Evolutionary conservation across 1,140 invertebrate species (phyloP).

Genomic region (Apocrypta bakeri): DNA sequence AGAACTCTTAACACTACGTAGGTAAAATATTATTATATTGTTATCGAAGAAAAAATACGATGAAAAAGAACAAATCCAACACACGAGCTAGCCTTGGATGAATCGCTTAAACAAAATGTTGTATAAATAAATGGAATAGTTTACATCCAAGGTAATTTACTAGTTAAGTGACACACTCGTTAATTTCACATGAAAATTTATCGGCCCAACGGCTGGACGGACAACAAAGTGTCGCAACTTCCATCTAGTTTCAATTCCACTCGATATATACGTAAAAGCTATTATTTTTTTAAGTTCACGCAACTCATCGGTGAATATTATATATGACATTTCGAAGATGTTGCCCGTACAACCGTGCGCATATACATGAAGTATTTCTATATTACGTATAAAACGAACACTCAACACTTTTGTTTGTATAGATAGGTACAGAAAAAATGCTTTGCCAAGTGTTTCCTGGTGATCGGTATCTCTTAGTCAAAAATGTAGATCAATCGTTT

Average conservation of each 20-base stretch:
- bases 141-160: conserved; percentile 50
- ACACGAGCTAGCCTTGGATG: conserved; percentile 48
- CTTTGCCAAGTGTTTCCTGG: conserved; percentile 74
- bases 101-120: conserved; percentile 47
- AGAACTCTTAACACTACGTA: conserved; percentile 57
- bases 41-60: conserved; percentile 41
- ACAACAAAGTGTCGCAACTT: conserved; percentile 28
- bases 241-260: background rate
- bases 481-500: conserved; percentile 73
- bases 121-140: conserved; percentile 50
- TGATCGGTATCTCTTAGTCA: conserved; percentile 71
- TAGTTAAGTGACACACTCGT: conserved; percentile 39
- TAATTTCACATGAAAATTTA: conserved; percentile 43
- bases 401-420: conserved; percentile 67
- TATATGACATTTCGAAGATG: conserved; percentile 20
- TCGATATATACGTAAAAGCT: conserved; percentile 11
- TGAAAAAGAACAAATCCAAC: background rate
- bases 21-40: conserved; percentile 51
- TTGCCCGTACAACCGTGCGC: conserved; percentile 42
- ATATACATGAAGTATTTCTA: conserved; percentile 58
- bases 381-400: conserved; percentile 56
- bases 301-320: background rate
- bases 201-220: conserved; percentile 29
- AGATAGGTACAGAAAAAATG: conserved; percentile 71
- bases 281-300: conserved; percentile 40